Evolutionary conservation across 2,888 invertebrate species (phyloP).

Genomic region (Agapostemon virescens): DNA sequence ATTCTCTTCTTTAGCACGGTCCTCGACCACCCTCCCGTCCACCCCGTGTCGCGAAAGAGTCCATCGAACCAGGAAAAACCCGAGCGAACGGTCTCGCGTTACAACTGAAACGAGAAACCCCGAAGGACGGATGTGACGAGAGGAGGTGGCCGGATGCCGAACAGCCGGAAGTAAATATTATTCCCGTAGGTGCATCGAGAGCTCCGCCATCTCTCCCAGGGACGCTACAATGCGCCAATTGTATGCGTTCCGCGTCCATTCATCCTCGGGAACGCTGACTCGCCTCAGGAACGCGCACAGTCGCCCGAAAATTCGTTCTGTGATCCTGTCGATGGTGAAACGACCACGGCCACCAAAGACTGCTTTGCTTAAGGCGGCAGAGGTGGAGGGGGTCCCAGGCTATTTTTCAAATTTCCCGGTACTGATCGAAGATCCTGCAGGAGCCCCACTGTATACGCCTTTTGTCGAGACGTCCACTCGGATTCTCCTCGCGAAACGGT

Average conservation of each 20-base stretch:
- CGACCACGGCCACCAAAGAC: neutral
- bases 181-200: conserved; percentile 66
- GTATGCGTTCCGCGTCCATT: conserved; percentile 63
- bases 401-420: conserved; percentile 66
- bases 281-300: conserved; percentile 14
- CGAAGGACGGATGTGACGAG: conserved; percentile 47
- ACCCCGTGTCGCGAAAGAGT: conserved; percentile 29
- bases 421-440: conserved; percentile 17
- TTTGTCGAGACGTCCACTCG: conserved; percentile 65
- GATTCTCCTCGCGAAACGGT: conserved; percentile 63
- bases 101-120: conserved; percentile 10
- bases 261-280: conserved; percentile 38
- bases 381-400: conserved; percentile 21
- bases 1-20: conserved; percentile 53
- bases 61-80: conserved; percentile 35
- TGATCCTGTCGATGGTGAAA: conserved; percentile 41
- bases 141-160: conserved; percentile 52
- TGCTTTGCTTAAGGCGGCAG: conserved; percentile 1
- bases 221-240: conserved; percentile 73
- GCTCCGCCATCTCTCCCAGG: conserved; percentile 48
- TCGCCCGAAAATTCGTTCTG: conserved; percentile 52
- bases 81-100: conserved; percentile 38
- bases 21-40: conserved; percentile 26
- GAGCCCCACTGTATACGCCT: conserved; percentile 25
- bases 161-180: conserved; percentile 76